Evolutionary conservation across 1,140 invertebrate species (phyloP).

Genomic region (Whitmania pigra): DNA sequence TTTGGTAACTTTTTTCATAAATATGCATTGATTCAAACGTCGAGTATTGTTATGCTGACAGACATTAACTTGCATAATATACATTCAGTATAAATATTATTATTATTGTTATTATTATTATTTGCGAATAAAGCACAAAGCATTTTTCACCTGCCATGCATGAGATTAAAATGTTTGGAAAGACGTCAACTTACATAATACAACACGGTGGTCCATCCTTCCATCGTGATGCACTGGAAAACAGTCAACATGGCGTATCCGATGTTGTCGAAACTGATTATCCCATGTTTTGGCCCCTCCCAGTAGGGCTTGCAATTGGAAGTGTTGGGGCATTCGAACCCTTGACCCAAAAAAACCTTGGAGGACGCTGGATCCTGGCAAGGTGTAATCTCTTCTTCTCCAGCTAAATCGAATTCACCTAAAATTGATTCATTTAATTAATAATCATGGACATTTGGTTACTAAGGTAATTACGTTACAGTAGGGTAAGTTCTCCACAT

Average conservation of each 20-base stretch:
- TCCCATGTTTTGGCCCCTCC: constrained; percentile 94
- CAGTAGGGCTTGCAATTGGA: constrained; percentile 57
- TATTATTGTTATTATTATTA: too few relatives aligned
- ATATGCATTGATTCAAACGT: too few relatives aligned
- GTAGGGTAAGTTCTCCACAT: too few relatives aligned
- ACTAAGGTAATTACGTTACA: too few relatives aligned
- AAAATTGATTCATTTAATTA: not conserved
- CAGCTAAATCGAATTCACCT: constrained; percentile 20
- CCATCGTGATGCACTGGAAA: constrained; percentile 99
- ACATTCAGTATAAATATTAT: too few relatives aligned
- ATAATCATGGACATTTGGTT: too few relatives aligned
- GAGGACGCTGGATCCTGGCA: constrained; percentile 21
- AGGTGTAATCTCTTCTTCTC: constrained; percentile 23
- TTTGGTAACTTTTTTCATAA: too few relatives aligned
- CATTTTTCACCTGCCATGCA: not conserved
- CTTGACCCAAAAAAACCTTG: constrained; percentile 35
- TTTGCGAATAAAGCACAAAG: not conserved
- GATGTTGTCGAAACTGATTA: constrained; percentile 97
- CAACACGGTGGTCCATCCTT: constrained; percentile 98
- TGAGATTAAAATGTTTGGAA: not conserved
- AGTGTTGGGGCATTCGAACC: constrained; percentile 38
- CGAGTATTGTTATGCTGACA: too few relatives aligned
- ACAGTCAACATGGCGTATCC: constrained; percentile 99
- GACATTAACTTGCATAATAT: too few relatives aligned
- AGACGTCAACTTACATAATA: constrained; percentile 70